phyloP scores from a whole-genome alignment of 2,888 invertebrate species.

The Dolichopus griseipennis region DNA sequence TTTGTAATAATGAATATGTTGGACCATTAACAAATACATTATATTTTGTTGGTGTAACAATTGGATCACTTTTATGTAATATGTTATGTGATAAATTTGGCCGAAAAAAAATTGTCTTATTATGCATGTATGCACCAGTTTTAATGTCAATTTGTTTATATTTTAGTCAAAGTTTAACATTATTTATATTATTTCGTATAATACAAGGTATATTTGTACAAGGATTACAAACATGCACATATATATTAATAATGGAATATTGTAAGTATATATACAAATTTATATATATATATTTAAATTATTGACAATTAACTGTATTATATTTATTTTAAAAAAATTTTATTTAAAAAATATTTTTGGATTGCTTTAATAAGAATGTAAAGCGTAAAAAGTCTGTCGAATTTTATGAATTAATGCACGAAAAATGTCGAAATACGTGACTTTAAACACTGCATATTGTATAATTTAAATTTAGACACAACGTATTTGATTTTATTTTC shows the following conservation, averaged over 20 bases:
- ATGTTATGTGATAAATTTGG: constrained; percentile 42
- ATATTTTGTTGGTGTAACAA: constrained; percentile 40
- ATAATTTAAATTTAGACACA: no score
- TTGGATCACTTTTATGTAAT: constrained; percentile 43
- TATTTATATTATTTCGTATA: constrained; percentile 39
- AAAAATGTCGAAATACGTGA: no score
- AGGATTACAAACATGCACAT: constrained; percentile 47
- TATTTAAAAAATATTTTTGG: no score
- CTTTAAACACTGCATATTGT: no score
- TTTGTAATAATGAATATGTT: constrained; percentile 38
- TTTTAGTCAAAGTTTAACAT: constrained; percentile 31
- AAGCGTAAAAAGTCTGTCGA: no score
- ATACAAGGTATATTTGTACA: constrained; percentile 44
- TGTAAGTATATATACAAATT: constrained; percentile 26
- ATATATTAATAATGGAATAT: constrained; percentile 45
- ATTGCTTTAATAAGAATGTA: no score
- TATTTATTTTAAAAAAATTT: no score
- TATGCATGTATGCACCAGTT: constrained; percentile 42
- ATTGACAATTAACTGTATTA: no score
- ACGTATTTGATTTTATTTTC: no score
- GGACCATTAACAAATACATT: constrained; percentile 34
- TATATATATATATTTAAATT: no score
- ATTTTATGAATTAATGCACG: no score
- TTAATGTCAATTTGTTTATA: constrained; percentile 28
- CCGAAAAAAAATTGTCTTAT: constrained; percentile 39